Evolutionary conservation across 2,888 invertebrate genomes (phyloP).

Genomic region (Ommatoiulus sabulosus): DNA sequence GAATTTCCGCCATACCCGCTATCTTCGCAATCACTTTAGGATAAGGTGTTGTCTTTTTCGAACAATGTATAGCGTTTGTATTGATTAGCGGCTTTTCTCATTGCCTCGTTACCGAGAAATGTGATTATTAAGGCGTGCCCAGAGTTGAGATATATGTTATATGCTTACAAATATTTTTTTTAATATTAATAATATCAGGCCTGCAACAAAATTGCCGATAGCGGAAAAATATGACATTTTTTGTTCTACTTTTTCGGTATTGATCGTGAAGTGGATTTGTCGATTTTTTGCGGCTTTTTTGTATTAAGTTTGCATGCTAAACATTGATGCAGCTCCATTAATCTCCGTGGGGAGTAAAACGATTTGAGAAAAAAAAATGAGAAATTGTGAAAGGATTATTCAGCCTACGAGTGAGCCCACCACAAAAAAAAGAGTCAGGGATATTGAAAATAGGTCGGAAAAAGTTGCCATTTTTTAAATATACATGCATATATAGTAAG

Average conservation of each 20-base stretch:
- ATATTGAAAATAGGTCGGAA: slow-evolving; percentile 39
- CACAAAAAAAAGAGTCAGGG: slow-evolving; percentile 5
- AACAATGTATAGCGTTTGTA: background rate
- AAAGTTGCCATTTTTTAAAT: slow-evolving; percentile 12
- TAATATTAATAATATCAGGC: slow-evolving; percentile 3
- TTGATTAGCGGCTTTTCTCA: slow-evolving; percentile 4
- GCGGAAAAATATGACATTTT: slow-evolving; percentile 18
- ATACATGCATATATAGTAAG: background rate
- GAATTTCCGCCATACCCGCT: background rate
- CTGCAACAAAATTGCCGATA: background rate
- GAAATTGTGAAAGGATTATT: slow-evolving; percentile 26
- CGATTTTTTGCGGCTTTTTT: background rate
- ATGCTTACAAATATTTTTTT: background rate
- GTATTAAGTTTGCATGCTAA: slow-evolving; percentile 36
- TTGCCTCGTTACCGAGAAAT: background rate
- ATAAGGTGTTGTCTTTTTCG: background rate
- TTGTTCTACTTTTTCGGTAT: background rate
- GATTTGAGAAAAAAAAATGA: slow-evolving; percentile 8
- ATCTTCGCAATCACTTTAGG: background rate
- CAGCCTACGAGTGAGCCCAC: background rate
- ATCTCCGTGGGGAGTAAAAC: slow-evolving; percentile 24
- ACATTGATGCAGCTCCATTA: slow-evolving; percentile 40
- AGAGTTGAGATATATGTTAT: background rate
- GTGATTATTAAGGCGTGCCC: background rate
- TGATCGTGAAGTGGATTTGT: slow-evolving; percentile 21